Percentiles rank a stretch among this genome's conserved stretches.
These are phyloP conservation scores for Acronicta aceris DNA, from an alignment of 2,888 invertebrate genomes.

Conservation along the genomic window DNA sequence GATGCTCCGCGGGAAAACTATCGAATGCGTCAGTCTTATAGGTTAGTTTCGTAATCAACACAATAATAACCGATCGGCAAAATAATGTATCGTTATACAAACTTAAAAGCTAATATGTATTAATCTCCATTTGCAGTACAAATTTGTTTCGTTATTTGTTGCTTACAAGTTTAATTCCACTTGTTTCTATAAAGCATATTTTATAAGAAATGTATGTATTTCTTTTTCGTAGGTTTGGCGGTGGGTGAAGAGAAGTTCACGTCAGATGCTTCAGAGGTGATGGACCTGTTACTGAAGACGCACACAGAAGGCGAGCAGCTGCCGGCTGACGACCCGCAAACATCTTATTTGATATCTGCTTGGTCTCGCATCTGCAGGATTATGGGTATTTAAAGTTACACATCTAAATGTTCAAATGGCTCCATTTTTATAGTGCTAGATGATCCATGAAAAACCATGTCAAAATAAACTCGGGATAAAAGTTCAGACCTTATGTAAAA, in stretches of 20 bases:
- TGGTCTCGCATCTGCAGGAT: constrained; percentile 99
- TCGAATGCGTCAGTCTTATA: constrained; percentile 99
- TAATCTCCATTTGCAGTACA: too few relatives aligned
- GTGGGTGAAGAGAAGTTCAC: constrained; percentile 96
- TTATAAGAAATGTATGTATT: neutral
- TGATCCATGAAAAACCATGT: too few relatives aligned
- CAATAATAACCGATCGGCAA: too few relatives aligned
- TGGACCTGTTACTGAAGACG: constrained; percentile 97
- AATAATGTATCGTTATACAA: too few relatives aligned
- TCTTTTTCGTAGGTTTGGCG: constrained; percentile 87
- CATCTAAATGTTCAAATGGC: neutral
- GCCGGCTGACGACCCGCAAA: constrained; percentile 98
- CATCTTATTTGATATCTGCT: constrained; percentile 99
- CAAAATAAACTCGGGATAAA: too few relatives aligned
- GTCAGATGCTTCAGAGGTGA: constrained; percentile 97
- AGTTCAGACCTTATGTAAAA: too few relatives aligned
- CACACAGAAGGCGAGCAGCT: constrained; percentile 95
- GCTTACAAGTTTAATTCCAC: too few relatives aligned
- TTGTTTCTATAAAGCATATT: neutral
- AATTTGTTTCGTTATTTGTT: neutral
- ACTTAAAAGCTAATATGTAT: too few relatives aligned
- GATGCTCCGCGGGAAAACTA: constrained; percentile 98
- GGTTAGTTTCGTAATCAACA: constrained; percentile 87
- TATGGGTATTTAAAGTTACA: constrained; percentile 84
- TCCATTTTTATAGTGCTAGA: too few relatives aligned